These are phyloP conservation scores for Astatoreochromis straeleni DNA, from an alignment of 2,113 vertebrate genomes.

Conservation along the genomic window DNA sequence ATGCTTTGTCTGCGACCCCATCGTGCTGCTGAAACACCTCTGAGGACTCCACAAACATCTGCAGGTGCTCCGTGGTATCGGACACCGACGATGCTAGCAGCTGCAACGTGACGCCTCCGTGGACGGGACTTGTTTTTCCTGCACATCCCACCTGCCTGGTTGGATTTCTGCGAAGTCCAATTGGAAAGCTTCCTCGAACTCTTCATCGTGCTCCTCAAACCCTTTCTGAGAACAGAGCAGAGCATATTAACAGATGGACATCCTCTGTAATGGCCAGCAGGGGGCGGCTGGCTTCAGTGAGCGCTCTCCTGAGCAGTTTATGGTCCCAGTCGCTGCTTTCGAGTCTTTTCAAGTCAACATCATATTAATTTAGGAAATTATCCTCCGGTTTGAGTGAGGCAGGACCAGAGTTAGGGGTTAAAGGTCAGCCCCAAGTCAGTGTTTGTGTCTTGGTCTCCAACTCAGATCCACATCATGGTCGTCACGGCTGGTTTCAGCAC, in stretches of 20 bases:
- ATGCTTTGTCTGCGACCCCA: background rate
- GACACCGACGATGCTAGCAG: rapidly evolving
- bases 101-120: background rate
- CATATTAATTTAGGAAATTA: background rate
- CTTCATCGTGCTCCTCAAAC: background rate
- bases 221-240: background rate
- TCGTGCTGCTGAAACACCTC: background rate
- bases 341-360: background rate
- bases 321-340: background rate
- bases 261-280: background rate
- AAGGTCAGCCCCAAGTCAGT: background rate
- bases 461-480: too few relatives aligned
- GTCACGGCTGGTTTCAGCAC: background rate
- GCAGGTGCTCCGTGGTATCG: background rate
- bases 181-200: background rate
- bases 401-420: rapidly evolving
- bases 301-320: background rate
- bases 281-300: background rate
- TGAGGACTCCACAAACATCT: background rate
- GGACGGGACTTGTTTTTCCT: background rate
- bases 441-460: too few relatives aligned
- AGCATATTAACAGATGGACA: background rate
- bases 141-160: background rate
- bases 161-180: background rate
- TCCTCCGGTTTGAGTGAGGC: background rate